phyloP scores from a whole-genome alignment of 2,113 vertebrate genomes.

The Elephantulus edwardii region DNA sequence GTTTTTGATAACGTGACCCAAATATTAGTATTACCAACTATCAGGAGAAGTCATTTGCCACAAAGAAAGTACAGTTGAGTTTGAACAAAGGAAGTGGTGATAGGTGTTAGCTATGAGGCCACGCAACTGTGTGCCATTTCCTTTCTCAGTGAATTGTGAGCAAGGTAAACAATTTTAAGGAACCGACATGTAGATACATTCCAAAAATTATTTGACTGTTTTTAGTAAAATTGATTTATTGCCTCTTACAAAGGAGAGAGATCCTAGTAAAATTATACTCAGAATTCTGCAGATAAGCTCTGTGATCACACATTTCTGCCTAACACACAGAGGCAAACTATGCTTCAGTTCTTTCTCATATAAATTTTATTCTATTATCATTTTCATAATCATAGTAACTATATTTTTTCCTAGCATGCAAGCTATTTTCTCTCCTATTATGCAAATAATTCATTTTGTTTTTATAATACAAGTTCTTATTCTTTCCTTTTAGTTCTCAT shows the following conservation, averaged over 20 bases:
- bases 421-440: constrained; percentile 39
- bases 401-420: neutral
- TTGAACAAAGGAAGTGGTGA: constrained; percentile 64
- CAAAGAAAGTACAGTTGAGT: constrained; percentile 81
- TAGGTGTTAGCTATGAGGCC: constrained; percentile 33
- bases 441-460: neutral
- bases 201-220: constrained; percentile 35
- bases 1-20: constrained; percentile 81
- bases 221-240: constrained; percentile 17
- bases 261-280: neutral
- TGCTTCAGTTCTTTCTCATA: neutral
- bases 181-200: constrained; percentile 43
- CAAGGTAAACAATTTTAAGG: constrained; percentile 62
- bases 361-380: constrained; percentile 23
- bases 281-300: constrained; percentile 30
- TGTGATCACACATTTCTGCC: constrained; percentile 23
- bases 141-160: constrained; percentile 55
- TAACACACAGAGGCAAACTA: constrained; percentile 26
- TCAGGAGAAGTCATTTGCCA: constrained; percentile 74
- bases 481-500: neutral
- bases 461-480: neutral
- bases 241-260: neutral
- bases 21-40: constrained; percentile 81
- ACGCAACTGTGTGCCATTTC: constrained; percentile 54
- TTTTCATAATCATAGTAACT: constrained; percentile 41